Evolutionary conservation across 2,888 invertebrate genomes (phyloP), one percentile per base, ranked within the genome.

Genomic region (Sicus ferrugineus): DNA sequence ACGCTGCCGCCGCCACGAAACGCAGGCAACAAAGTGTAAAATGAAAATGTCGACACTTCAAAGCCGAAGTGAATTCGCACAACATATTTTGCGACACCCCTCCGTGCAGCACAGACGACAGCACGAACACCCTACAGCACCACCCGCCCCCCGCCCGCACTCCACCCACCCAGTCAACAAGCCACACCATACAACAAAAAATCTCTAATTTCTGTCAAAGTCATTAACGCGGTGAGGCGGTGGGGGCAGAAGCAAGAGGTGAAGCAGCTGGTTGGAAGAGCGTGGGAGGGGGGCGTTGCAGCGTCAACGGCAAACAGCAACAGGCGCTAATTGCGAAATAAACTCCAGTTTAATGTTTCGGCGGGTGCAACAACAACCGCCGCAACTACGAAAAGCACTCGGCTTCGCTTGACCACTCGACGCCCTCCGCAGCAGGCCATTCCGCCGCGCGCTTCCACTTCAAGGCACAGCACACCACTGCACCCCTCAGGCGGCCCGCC

Each of bases 271-370:
- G 54, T 54, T 38, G 52, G 54, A 23, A 54, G 58, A 68, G 67
- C 21, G 26, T 16, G 26, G 65, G 65, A 70, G 72, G 71, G 68
- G 69, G 69, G 69, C 70, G 75, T 3, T 28, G 26, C n/a, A n/a
- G n/a, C n/a, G n/a, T n/a, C n/a, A n/a, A n/a, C n/a, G n/a, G n/a
- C n/a, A 54, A 54, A 2, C 71, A 78, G 83, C 81, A 80, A 77
- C 81, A 81, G 84, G 83, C 84, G 81, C 83, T 83, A 84, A 83
- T 84, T 83, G 82, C 83, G 82, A 83, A 84, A 83, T 84, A 84
- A 83, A 83, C 83, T 84, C 76, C 75, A 75, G 76, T 77, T 79
- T 77, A 79, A 79, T 79, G 77, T 75, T 73, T 73, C n/a, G 72
- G 46, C 67, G 67, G 61, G 64, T 67, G 52, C 66, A 63, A 26